Evolutionary conservation across 2,888 invertebrate species (phyloP).

Genomic region (Caenorhabditis imperialis): DNA sequence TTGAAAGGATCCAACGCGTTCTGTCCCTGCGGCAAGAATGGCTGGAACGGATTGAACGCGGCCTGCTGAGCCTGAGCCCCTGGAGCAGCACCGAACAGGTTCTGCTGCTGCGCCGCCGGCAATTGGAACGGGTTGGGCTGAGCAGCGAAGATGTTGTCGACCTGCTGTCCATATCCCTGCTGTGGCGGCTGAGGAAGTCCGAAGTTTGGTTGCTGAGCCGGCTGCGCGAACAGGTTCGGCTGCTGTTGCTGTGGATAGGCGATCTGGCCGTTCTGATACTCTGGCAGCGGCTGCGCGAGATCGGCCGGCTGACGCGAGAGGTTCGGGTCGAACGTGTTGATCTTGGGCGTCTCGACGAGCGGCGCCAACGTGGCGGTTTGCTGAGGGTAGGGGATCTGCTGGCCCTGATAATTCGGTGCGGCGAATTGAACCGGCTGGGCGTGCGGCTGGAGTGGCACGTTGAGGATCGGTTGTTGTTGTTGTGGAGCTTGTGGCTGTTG

Average conservation of each 20-base stretch:
- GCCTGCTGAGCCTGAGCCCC: constrained; percentile 38
- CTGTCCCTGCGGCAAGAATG: constrained; percentile 68
- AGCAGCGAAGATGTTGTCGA: constrained; percentile 41
- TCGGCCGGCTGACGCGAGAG: constrained; percentile 60
- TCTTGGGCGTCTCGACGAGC: constrained; percentile 58
- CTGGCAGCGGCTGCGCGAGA: constrained; percentile 59
- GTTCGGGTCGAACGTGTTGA: constrained; percentile 50
- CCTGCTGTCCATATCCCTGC: constrained; percentile 50
- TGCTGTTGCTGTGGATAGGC: constrained; percentile 31
- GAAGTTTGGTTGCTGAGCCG: constrained; percentile 29
- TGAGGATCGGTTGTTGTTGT: constrained; percentile 39
- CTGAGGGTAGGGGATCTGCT: constrained; percentile 49
- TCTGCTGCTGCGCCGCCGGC: constrained; percentile 22
- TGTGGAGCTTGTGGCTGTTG: constrained; percentile 34
- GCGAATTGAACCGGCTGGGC: constrained; percentile 52
- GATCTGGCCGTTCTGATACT: constrained; percentile 54
- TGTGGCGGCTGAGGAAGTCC: constrained; percentile 51
- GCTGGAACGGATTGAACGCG: constrained; percentile 74
- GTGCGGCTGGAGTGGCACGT: constrained; percentile 49
- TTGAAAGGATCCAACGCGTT: constrained; percentile 62
- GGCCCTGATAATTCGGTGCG: constrained; percentile 47
- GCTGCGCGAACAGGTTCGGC: constrained; percentile 22
- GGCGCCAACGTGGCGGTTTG: constrained; percentile 63
- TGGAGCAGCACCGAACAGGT: constrained; percentile 35
- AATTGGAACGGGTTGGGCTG: constrained; percentile 49